phyloP scores from a whole-genome alignment of 2,113 vertebrate species.

The Peromyscus polionotus region DNA sequence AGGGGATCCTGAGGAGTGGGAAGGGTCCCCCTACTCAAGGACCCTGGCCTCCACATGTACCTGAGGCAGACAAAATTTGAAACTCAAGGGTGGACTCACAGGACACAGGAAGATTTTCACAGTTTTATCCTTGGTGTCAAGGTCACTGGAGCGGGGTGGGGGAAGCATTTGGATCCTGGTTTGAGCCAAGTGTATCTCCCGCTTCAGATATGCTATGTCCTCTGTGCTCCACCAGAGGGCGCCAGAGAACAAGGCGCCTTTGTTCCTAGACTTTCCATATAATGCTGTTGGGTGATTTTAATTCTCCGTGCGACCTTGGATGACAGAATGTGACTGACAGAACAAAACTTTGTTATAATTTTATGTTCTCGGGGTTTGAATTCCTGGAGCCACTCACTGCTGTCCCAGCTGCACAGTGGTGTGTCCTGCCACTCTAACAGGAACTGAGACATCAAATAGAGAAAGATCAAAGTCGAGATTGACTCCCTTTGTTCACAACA shows the following conservation, averaged over 20 bases:
- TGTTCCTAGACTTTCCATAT: not conserved
- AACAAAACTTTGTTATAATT: not conserved
- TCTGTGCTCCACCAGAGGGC: slow-evolving; percentile 29
- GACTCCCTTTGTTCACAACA: not conserved
- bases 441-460: rapidly evolving
- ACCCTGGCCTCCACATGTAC: not conserved
- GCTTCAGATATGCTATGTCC: not conserved
- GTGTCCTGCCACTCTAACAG: rapidly evolving
- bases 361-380: not conserved
- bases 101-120: rapidly evolving
- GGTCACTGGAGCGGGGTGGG: too few relatives aligned
- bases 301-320: rapidly evolving
- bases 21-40: not conserved
- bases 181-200: not conserved
- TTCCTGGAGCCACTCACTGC: not conserved
- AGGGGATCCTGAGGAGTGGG: too few relatives aligned
- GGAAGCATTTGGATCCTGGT: not conserved
- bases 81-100: not conserved
- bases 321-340: not conserved
- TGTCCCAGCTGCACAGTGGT: rapidly evolving
- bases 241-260: not conserved
- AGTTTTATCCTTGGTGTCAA: rapidly evolving
- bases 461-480: rapidly evolving
- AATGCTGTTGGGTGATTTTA: not conserved
- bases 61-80: not conserved